Evolutionary conservation across 30 jellyfish, hydroid and myxozoan species (phyloP), one percentile per base, ranked within the genome.

Genomic region (Aurelia aurita complex sp. Pacific): DNA sequence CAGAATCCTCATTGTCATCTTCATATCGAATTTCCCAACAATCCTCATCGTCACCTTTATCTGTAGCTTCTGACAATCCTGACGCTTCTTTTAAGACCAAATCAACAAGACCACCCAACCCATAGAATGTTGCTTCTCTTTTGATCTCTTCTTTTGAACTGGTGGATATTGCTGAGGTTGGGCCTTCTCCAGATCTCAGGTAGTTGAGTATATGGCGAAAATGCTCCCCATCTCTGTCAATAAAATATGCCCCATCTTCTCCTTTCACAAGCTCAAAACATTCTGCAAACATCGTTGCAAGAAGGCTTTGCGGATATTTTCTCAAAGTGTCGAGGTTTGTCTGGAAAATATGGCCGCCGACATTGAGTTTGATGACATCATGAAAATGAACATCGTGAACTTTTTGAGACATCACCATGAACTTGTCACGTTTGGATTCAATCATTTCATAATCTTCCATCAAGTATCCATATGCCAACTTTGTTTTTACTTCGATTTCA

Each of bases 161-260:
- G 43, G 66, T 16, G 54, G 54, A 6, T 4, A 43, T 43, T n/a
- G 36, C 60, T n/a, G 65, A 61, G 2, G 65, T 85, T 14, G 89
- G 89, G 15, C 65, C 67, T 38, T 79, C 89, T 33, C 36, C 89
- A 10, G 85, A 85, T 14, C 89, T 85, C 84, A 79, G 46, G 52
- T 43, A 79, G 55, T 79, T 79, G n/a, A 79, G 55, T 29, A 79
- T 79, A 50, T 79, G 66, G 10, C 89, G 89, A 63, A 79, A 79
- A 50, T 79, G 83, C 40, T 85, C 55, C 40, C 89, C 89, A 79
- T 79, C 89, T 60, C 89, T 85, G 38, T 43, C 54, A 6, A 43
- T 43, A 43, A 43, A 43, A 43, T 43, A 43, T 43, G 54, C 10
- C 54, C 54, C 54, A 36, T 79, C 89, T 19, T 79, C 89, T 14